Evolutionary conservation across 2,113 vertebrate species (phyloP), one percentile per base, ranked within the genome.

Genomic region (Rhombomys opimus): DNA sequence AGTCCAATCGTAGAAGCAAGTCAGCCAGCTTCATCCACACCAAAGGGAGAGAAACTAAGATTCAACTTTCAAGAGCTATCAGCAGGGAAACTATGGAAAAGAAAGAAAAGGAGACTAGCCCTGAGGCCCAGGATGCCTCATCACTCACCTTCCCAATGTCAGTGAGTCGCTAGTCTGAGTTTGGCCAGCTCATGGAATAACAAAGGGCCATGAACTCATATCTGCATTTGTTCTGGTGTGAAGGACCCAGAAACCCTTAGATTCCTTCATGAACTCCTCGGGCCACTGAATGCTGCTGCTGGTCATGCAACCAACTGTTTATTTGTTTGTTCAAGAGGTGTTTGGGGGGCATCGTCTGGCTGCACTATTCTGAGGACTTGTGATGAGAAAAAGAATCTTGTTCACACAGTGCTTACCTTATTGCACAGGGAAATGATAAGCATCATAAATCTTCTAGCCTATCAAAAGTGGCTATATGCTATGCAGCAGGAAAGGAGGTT

Each of bases 291-390:
- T 10, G 27, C 78, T 32, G 54, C 70, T 22, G 35, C n/a, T 38
- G 0, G 0, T 63, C 22, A n/a, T 0, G 14, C 6, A 72, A 67
- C 4, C 38, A 18, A 65, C 38, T 23, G 61, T 46, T 1, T 30
- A 17, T 22, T 67, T 38, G 8, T 30, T 50, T 61, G 30, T 30
- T 81, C 9, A 22, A 18, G 57, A 38, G 5, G 46, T 54, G 32
- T 75, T 7, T 15, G 5, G 35, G 38, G 46, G 50, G 68, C 32
- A 77, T 35, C 30, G 61, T 67, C 25, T 85, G 41, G 41, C 82
- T 63, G 27, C 13, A 65, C 52, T 1, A 0, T 86, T 84, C 61
- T 90, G 61, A 67, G 52, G 17, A 52, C 72, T 81, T 35, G 35
- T 4, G 5, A 52, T 86, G n/a, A 63, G 75, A 70, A 1, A 32